Base-by-base conservation (phyloP, 2,113 vertebrate genomes). In the Corythoichthys haematopterus region DNA sequence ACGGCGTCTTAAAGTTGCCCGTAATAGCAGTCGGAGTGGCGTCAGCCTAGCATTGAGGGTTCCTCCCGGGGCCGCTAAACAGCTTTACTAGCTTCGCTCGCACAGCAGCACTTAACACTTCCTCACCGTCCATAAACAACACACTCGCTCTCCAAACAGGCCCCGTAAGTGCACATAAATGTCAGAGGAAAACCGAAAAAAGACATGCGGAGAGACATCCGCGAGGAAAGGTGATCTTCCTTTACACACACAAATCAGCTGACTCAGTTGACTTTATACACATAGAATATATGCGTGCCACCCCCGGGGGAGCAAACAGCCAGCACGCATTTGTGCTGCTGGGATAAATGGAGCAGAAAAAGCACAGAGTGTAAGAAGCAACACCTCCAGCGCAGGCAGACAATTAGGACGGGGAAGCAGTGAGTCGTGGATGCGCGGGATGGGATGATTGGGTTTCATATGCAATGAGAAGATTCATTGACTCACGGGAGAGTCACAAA, bases 21-120 rank as follows among this genome's bases (percentile, higher is more conserved):
- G 82, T 88, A 88, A 87, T 84, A 84, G 88, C 85, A 87, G 87
- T 87, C 88, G 85, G 85, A 87, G 87, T 80, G 88, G 87, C 87
- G 88, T 90, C 88, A 69, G 84, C 84, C 69, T 84, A 88, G 84
- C 84, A 74, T 84, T 87, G 78, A 50, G 87, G 81, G 81, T 80
- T 81, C 72, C 85, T 90, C 83, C 79, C 76, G 87, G 84, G 88
- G 80, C 81, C 70, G 74, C 78, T 80, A 86, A 89, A 88, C 85
- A 76, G 81, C 88, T 89, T 89, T 84, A 89, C 87, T 83, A 85
- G 87, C 84, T 80, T 75, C 75, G 82, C 86, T 77, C 62, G 40
- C 76, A 83, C 71, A 80, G 73, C 84, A 82, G 84, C 84, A 87
- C 87, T 90, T 90, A 86, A 87, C 88, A 88, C 88, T 82, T 86